Conservation (phyloP, 2,888 invertebrate genomes). For the Caenorhabditis afra region DNA sequence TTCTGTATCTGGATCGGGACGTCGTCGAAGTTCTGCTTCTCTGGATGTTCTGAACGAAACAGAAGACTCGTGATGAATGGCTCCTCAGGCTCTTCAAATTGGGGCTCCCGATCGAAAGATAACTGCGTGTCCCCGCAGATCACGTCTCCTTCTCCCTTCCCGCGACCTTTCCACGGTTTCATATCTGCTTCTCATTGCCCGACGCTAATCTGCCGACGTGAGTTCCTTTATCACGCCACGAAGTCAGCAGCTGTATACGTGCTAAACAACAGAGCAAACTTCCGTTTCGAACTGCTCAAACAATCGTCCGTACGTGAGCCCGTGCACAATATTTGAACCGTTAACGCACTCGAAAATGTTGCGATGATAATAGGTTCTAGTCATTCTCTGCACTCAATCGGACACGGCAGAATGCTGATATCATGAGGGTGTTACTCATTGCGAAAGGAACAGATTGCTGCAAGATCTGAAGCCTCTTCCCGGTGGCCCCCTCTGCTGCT, state of each 20-base stretch:
- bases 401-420: slow-evolving; percentile 5
- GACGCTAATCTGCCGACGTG: background rate
- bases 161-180: background rate
- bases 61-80: no score
- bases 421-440: slow-evolving; percentile 2
- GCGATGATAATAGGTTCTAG: slow-evolving; percentile 19
- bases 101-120: no score
- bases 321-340: slow-evolving; percentile 35
- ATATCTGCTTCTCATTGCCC: no score
- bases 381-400: slow-evolving; percentile 15
- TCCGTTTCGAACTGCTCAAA: slow-evolving; percentile 14
- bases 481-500: no score
- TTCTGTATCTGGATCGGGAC: no score
- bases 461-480: no score
- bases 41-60: no score
- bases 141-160: no score
- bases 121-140: no score
- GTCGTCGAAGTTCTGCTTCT: no score
- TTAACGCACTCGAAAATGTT: slow-evolving; percentile 21
- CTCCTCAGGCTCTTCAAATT: no score
- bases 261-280: slow-evolving; percentile 31
- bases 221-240: background rate
- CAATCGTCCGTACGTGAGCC: slow-evolving; percentile 38
- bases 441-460: background rate
- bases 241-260: slow-evolving; percentile 24